Evolutionary conservation across 2,888 invertebrate species (phyloP).

Genomic region (Scaptodrosophila latifasciaeformis): DNA sequence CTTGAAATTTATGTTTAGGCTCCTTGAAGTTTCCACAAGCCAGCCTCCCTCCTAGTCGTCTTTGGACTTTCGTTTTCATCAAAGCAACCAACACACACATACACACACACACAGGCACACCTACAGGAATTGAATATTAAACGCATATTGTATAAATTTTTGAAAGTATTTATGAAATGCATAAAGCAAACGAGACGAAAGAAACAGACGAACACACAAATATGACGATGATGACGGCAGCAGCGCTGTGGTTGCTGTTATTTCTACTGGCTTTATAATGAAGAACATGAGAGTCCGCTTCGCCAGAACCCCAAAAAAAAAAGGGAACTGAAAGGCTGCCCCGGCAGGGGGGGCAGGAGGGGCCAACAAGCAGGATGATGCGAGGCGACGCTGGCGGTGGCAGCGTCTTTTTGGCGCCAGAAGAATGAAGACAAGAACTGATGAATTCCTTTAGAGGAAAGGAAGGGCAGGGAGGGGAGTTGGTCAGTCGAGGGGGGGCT

Average conservation of each 20-base stretch:
- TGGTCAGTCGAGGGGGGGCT: conserved; percentile 1
- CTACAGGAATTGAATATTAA: conserved; percentile 56
- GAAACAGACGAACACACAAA: conserved; percentile 10
- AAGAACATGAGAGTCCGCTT: conserved; percentile 59
- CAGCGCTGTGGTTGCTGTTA: neutral
- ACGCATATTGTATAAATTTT: conserved; percentile 54
- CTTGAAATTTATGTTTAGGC: too few species aligned
- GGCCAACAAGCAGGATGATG: conserved; percentile 7
- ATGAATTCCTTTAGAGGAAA: conserved; percentile 43
- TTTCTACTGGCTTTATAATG: conserved; percentile 51
- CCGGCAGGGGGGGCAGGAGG: conserved; percentile 2
- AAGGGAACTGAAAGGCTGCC: conserved; percentile 19
- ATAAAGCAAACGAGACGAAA: conserved; percentile 32
- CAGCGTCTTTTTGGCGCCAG: conserved; percentile 73
- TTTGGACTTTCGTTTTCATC: conserved; percentile 1
- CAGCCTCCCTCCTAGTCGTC: too few species aligned
- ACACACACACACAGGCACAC: conserved; percentile 14
- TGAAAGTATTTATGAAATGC: conserved; percentile 54
- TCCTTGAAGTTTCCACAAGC: too few species aligned
- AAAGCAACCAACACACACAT: too few species aligned
- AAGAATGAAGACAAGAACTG: conserved; percentile 68
- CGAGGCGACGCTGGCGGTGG: conserved; percentile 29
- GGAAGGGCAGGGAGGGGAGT: conserved; percentile 15
- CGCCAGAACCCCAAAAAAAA: conserved; percentile 32
- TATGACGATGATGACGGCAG: conserved; percentile 33